Conservation (phyloP, 2,113 vertebrate species). For the Sinosuthora webbiana region DNA sequence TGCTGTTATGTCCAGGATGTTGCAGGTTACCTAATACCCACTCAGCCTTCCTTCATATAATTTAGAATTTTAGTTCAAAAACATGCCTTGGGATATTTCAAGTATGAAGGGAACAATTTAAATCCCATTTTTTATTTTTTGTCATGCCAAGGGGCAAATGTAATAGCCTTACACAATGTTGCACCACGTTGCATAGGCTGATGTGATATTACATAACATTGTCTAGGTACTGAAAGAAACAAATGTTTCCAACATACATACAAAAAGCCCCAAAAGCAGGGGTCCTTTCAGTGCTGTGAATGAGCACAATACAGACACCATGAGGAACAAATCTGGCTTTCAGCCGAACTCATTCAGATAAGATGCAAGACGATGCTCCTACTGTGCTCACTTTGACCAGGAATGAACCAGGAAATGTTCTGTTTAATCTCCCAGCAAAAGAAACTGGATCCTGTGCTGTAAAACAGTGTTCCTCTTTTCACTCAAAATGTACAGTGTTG, state of each 20-base stretch:
- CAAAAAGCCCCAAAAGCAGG: neutral
- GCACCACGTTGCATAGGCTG: neutral
- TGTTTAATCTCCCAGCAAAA: neutral
- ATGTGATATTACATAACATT: constrained; percentile 6
- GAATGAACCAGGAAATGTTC: neutral
- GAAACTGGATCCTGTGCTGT: neutral
- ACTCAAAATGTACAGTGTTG: neutral
- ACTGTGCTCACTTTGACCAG: neutral
- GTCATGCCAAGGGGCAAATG: neutral
- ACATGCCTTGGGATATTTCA: neutral
- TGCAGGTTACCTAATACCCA: neutral
- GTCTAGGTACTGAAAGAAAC: neutral
- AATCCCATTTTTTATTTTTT: constrained; percentile 38
- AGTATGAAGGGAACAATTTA: neutral
- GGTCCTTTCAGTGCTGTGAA: neutral
- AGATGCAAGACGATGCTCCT: neutral
- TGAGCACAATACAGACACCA: neutral
- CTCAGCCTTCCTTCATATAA: neutral
- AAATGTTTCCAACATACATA: neutral
- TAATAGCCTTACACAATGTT: constrained; percentile 31
- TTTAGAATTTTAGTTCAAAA: constrained; percentile 3
- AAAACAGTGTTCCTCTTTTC: neutral
- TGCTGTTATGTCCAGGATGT: neutral
- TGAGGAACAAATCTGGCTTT: neutral
- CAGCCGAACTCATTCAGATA: neutral